These are phyloP conservation scores for Drosophila subobscura DNA, from an alignment of 1,140 invertebrate genomes.

Conservation along the genomic window DNA sequence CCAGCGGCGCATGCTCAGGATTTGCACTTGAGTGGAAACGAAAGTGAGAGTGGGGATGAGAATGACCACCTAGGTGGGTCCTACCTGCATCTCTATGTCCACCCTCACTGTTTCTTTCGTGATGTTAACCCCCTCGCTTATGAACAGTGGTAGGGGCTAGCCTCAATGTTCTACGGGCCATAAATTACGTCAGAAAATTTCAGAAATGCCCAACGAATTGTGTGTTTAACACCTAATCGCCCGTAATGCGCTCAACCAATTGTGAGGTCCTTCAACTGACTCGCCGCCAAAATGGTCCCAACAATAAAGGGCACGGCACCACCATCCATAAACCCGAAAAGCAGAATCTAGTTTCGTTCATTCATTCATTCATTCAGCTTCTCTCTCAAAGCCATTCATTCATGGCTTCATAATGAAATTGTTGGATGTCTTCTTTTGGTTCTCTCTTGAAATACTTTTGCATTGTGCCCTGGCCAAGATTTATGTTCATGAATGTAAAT, in stretches of 20 bases:
- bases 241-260: conserved; percentile 58
- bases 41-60: not conserved
- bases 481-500: conserved; percentile 80
- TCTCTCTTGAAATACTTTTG: conserved; percentile 29
- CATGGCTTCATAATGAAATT: conserved; percentile 75
- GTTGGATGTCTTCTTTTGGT: conserved; percentile 60
- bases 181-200: conserved; percentile 55
- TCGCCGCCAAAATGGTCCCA: conserved; percentile 35
- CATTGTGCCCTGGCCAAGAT: conserved; percentile 57
- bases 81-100: conserved; percentile 45
- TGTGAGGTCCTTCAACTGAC: conserved; percentile 71
- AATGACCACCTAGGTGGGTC: conserved; percentile 56
- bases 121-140: conserved; percentile 27
- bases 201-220: conserved; percentile 59
- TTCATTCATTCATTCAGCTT: conserved; percentile 36
- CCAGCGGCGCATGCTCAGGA: conserved; percentile 67
- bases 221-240: conserved; percentile 67
- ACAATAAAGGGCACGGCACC: conserved; percentile 11
- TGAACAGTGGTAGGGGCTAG: conserved; percentile 2
- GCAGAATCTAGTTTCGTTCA: conserved; percentile 40
- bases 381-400: conserved; percentile 24
- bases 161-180: conserved; percentile 42
- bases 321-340: conserved; percentile 8
- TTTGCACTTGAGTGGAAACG: conserved; percentile 60
- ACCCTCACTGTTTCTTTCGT: conserved; percentile 7